Base-by-base conservation (phyloP, 2,113 vertebrate genomes). In the Alexandromys fortis region DNA sequence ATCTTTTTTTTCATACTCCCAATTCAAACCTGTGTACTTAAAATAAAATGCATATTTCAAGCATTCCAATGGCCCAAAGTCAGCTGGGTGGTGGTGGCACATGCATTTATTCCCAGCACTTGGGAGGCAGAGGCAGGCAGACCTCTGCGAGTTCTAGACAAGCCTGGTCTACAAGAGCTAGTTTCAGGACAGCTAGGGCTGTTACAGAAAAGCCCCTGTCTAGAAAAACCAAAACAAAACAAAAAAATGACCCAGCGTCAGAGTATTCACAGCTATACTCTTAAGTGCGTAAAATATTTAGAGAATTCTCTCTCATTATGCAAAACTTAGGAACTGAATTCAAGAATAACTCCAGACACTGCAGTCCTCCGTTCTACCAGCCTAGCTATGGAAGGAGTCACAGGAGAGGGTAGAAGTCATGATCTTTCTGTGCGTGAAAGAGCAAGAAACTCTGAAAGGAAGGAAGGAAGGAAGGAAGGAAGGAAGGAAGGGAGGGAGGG, bases 361-460 rank as follows among this genome's bases (percentile, higher is more conserved):
- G 2, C 55, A 58, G 17, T 58, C 17, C 55, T 58, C 55, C 13
- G 5, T 58, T 58, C 55, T 1, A 58, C 55, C 55, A 58, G 17
- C 17, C 55, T 58, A 58, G 17, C 17, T 58, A 58, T 19, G 0
- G 17, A 58, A 58, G 55, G 55, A 1, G 55, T 19, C 16, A 58
- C 55, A 58, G 55, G 17, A 58, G 17, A 58, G 16, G 55, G 16
- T 58, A 58, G 55, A 58, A 58, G 55, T 58, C 17, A 58, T 58
- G 17, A 58, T 58, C 7, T 49, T 94, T 28, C 0, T 33, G 65
- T 94, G 33, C 96, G 96, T 96, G 78, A 77, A 96, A 97, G 67
- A 47, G 72, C 1, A 49, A 73, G 38, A 93, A 67, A 95, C 96
- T 95, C 75, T 79, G 96, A 97, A 96, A 93, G n/a, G 77, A 95